phyloP scores from a whole-genome alignment of 2,888 invertebrate species.

The Temnothorax unifasciatus region DNA sequence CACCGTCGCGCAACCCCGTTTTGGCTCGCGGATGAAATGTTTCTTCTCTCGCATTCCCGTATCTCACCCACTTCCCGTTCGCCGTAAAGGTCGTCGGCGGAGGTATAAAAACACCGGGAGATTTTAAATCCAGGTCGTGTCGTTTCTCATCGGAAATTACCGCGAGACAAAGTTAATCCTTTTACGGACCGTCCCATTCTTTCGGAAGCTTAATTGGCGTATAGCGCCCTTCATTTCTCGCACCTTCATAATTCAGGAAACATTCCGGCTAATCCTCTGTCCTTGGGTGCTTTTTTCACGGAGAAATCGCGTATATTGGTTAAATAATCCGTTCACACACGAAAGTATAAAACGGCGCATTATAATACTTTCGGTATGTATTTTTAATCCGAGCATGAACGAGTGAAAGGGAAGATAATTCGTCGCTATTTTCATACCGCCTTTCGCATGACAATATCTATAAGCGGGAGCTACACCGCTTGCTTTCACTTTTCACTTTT shows the following conservation, averaged over 20 bases:
- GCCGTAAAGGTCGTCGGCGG: background rate
- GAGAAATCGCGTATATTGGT: conserved; percentile 11
- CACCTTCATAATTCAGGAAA: background rate
- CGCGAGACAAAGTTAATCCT: conserved; percentile 9
- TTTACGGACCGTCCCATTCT: conserved; percentile 8
- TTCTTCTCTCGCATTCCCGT: background rate
- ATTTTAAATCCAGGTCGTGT: background rate
- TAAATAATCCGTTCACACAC: conserved; percentile 12
- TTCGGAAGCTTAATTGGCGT: conserved; percentile 2
- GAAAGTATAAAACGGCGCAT: background rate
- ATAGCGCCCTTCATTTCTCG: background rate
- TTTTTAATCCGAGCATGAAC: conserved; percentile 39
- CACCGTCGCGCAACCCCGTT: conserved; percentile 58
- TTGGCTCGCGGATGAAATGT: conserved; percentile 14
- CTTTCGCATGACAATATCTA: conserved; percentile 53
- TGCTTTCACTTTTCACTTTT: conserved; percentile 71
- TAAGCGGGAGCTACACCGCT: conserved; percentile 29
- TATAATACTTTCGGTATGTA: conserved; percentile 23
- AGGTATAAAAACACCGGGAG: background rate
- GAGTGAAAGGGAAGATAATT: conserved; percentile 45
- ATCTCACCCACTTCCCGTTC: background rate
- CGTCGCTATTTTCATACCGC: conserved; percentile 39
- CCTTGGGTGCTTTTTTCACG: background rate
- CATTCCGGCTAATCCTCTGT: background rate
- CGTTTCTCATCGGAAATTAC: conserved; percentile 14